Conservation (phyloP, 2,797 vertebrate genomes). For the Falco peregrinus region DNA sequence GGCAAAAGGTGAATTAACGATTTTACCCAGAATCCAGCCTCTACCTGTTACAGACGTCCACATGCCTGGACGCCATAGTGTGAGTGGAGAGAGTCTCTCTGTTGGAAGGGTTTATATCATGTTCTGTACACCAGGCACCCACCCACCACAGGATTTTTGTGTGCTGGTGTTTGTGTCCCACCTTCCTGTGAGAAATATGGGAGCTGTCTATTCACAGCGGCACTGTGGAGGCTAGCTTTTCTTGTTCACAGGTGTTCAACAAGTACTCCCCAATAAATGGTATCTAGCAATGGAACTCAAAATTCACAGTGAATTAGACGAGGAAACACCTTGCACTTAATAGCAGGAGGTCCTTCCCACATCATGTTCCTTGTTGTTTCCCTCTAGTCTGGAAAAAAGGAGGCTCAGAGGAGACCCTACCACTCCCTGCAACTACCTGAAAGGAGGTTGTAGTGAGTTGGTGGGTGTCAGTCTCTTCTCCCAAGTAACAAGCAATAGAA, state of each 20-base stretch:
- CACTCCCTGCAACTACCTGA: no score
- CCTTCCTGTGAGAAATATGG: neutral
- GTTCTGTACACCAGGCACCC: neutral
- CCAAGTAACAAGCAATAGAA: no score
- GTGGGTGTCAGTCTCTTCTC: no score
- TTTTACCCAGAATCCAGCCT: neutral
- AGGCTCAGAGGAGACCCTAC: no score
- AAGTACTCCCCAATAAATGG: neutral
- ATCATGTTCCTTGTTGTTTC: neutral
- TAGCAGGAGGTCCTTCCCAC: neutral
- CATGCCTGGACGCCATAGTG: rapidly evolving
- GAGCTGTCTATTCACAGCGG: neutral
- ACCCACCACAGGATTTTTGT: neutral
- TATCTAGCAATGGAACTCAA: neutral
- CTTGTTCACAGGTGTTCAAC: neutral
- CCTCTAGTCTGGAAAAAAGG: neutral
- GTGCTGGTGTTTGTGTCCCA: neutral
- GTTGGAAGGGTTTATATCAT: neutral
- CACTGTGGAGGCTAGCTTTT: neutral
- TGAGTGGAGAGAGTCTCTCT: neutral
- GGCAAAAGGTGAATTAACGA: neutral
- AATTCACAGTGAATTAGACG: neutral
- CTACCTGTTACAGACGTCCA: neutral
- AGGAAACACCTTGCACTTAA: neutral
- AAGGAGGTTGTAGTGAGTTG: no score